phyloP scores from a whole-genome alignment of 2,797 vertebrate species.

The Fistularia tabacaria region DNA sequence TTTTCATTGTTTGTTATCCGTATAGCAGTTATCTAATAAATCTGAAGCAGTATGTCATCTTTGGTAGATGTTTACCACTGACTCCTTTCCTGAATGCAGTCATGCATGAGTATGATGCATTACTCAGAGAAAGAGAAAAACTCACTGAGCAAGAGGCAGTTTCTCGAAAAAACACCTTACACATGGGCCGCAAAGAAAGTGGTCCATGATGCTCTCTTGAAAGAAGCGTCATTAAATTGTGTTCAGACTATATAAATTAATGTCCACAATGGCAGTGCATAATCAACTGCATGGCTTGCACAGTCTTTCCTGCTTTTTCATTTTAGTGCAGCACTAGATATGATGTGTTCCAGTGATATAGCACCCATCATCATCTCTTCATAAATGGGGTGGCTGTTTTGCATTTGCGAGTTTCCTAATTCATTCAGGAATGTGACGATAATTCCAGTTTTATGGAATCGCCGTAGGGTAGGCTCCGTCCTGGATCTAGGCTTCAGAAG shows the following conservation, averaged over 20 bases:
- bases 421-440: conserved; percentile 14
- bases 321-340: conserved; percentile 59
- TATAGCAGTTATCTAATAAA: no score
- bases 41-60: no score
- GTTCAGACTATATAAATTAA: conserved; percentile 17
- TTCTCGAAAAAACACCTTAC: no score
- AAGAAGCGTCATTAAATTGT: conserved; percentile 6
- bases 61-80: no score
- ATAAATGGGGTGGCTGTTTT: conserved; percentile 26
- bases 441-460: conserved; percentile 47
- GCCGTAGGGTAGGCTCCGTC: conserved; percentile 24
- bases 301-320: conserved; percentile 30
- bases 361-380: conserved; percentile 36
- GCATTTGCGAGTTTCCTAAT: conserved; percentile 9
- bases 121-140: no score
- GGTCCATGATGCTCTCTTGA: no score
- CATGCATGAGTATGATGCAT: no score
- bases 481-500: conserved; percentile 81
- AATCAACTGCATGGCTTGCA: conserved; percentile 12
- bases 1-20: no score
- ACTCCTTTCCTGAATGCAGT: no score
- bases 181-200: no score
- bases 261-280: conserved; percentile 33
- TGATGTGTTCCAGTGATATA: conserved; percentile 58
- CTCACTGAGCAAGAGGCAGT: no score